Evolutionary conservation across 2,888 invertebrate species (phyloP), one percentile per base, ranked within the genome.

Genomic region (Patella pellucida): DNA sequence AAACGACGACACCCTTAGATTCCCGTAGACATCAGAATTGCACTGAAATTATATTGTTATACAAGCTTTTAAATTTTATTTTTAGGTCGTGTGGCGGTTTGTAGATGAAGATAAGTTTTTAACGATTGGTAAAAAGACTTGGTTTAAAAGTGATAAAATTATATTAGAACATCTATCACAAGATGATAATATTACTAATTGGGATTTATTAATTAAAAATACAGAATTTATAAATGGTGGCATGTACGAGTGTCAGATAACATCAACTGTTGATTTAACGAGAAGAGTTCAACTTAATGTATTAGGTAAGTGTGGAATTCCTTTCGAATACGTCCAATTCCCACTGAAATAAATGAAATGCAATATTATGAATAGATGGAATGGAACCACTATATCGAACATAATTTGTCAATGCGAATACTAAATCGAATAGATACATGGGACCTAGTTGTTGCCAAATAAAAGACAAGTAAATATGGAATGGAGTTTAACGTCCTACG

Each of bases 181-280:
- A 23, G 62, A 19, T 12, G 23, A 62, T 62, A 62, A 62, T 62
- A 62, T 62, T 23, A 62, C 19, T 62, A 62, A 62, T 62, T 62
- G 62, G 62, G 62, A 62, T 62, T 23, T 62, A 23, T 62, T 62
- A 23, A 62, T 62, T 62, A 62, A 62, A 62, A 62, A 62, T 62
- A 14, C 62, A 11, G 19, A 62, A 23, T 62, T 62, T 62, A 62
- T 12, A 19, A 19, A 62, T 62, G 62, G 62, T 9, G 62, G 62
- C 23, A 23, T 62, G 9, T 62, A 62, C 23, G 62, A 62, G 23
- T 62, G 62, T 14, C 62, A 62, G 62, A 62, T 62, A 62, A 62
- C 62, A 19, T 62, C 62, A 62, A 62, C 62, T 23, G 23, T 19
- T 62, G 62, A 62, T 23, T 62, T 62, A 62, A 62, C 62, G 3